Conservation (phyloP, 2,888 invertebrate species). For the Hetaerina titia region DNA sequence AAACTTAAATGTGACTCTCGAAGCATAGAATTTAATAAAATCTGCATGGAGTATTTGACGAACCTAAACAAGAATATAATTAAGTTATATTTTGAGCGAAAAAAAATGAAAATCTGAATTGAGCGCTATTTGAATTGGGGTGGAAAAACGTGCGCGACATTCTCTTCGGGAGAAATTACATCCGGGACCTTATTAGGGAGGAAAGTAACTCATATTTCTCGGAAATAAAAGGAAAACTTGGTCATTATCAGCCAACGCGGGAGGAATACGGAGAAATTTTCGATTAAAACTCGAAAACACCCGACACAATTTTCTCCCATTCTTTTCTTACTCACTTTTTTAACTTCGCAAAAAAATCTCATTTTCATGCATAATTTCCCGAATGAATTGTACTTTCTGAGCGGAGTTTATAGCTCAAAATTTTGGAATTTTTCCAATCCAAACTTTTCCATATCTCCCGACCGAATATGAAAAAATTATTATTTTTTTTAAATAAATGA, state of each 20-base stretch:
- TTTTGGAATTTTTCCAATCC: constrained; percentile 66
- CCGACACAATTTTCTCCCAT: constrained; percentile 32
- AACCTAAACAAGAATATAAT: constrained; percentile 5
- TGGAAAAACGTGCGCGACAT: background rate
- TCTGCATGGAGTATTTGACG: background rate
- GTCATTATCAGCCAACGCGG: constrained; percentile 16
- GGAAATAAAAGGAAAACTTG: constrained; percentile 65
- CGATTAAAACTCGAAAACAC: constrained; percentile 67
- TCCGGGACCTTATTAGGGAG: constrained; percentile 32
- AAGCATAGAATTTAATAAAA: constrained; percentile 19
- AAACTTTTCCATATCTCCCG: constrained; percentile 65
- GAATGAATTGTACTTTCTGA: constrained; percentile 57
- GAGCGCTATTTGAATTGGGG: background rate
- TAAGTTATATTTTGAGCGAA: constrained; percentile 14
- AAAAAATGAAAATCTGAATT: background rate
- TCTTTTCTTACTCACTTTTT: constrained; percentile 33
- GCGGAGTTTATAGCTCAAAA: constrained; percentile 49
- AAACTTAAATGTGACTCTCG: background rate
- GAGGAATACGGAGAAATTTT: constrained; percentile 44
- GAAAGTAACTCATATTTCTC: constrained; percentile 34
- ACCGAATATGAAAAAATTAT: constrained; percentile 47
- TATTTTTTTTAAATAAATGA: constrained; percentile 46
- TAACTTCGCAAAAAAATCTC: constrained; percentile 30
- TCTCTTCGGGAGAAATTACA: constrained; percentile 17
- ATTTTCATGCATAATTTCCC: constrained; percentile 63